Base-by-base conservation (phyloP, 2,797 vertebrate genomes). In the Sylvia borin region DNA sequence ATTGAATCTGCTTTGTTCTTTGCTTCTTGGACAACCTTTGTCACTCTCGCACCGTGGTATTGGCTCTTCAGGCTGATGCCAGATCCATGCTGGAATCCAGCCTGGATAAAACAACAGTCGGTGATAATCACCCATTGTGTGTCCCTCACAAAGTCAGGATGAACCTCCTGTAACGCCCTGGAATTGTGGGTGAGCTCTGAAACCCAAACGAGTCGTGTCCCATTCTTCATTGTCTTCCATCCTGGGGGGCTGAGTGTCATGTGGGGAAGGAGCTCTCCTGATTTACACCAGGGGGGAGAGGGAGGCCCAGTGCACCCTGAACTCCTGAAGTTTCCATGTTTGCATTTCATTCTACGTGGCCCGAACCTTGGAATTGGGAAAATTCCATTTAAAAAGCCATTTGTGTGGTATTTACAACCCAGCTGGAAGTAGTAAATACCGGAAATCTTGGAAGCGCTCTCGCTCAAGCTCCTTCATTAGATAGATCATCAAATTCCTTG, bases 341-440 rank as follows among this genome's bases (percentile, higher is more conserved):
- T 87, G 55, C n/a, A 4, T 86, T 82, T 92, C 26, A 6, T 94
- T 90, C 50, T 62, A 67, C 57, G 51, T 2, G 7, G 65, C 36
- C 47, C 25, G 21, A n/a, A 70, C 45, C 71, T 50, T 45, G 85
- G 80, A 85, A 91, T 25, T 68, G 88, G 88, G 95, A 76, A 89
- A 96, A 95, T 92, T 95, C 93, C 80, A 55, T 92, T 94, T 90
- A 55, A 96, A 93, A 95, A 96, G 85, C 90, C 92, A 71, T 95
- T 96, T 94, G 77, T 81, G 26, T 83, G 93, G 94, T 91, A 96
- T 96, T 95, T 94, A 92, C 80, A 94, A 24, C 80, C 91, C 96
- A 95, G 94, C 93, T 97, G 96, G 95, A 96, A 94, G 95, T 82
- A 95, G 93, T 94, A 96, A 96, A 95, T 97, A 94, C 80, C 40